phyloP scores from a whole-genome alignment of 2,888 invertebrate genomes.

The Heliconius aoede region DNA sequence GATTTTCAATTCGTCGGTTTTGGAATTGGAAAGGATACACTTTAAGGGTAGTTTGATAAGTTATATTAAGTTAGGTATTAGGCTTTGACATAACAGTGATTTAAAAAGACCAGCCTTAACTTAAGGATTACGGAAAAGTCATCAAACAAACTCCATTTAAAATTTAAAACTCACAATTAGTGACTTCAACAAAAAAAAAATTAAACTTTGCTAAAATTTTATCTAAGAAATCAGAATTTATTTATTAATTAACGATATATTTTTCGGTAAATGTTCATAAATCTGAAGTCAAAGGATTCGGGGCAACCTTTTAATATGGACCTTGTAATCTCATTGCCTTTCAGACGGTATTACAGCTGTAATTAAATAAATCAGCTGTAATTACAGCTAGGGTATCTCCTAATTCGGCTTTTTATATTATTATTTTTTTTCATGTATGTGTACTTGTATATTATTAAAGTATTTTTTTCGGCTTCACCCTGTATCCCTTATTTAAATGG shows the following conservation, averaged over 20 bases:
- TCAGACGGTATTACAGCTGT: slow-evolving; percentile 42
- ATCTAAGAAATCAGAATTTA: slow-evolving; percentile 37
- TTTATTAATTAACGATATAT: slow-evolving; percentile 42
- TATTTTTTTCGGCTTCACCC: no score
- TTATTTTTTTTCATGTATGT: no score
- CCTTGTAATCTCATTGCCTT: slow-evolving; percentile 45
- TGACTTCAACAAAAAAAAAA: background rate
- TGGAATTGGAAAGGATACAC: no score
- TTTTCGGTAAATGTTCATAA: slow-evolving; percentile 33
- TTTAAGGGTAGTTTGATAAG: no score
- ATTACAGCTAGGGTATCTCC: slow-evolving; percentile 29
- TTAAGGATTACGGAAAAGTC: background rate
- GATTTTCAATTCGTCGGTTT: no score
- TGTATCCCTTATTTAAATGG: no score
- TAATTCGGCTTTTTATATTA: background rate
- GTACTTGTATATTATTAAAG: no score
- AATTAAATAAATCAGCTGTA: slow-evolving; percentile 43
- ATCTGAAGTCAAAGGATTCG: slow-evolving; percentile 37
- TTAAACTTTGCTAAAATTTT: background rate
- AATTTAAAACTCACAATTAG: background rate
- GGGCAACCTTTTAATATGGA: slow-evolving; percentile 37
- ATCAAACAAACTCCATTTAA: background rate
- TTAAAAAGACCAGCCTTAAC: background rate
- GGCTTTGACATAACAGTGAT: background rate
- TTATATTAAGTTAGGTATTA: no score